Evolutionary conservation across 2,888 invertebrate species (phyloP).

Genomic region (Hirtodrosophila histrioides): DNA sequence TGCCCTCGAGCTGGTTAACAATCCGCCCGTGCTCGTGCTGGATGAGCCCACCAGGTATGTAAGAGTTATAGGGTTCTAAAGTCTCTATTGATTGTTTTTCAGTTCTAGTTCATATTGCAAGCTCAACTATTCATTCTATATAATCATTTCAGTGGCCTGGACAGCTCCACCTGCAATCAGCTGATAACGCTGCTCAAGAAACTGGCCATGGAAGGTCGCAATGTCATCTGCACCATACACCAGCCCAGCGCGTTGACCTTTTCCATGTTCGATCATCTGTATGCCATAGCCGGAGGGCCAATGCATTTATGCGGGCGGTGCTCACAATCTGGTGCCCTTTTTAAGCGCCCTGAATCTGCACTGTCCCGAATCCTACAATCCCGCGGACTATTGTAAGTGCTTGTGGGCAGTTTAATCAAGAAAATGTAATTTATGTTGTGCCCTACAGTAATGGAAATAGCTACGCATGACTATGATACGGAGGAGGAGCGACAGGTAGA

Average conservation of each 20-base stretch:
- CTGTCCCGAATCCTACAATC: constrained; percentile 96
- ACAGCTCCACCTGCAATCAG: constrained; percentile 93
- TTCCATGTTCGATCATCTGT: constrained; percentile 95
- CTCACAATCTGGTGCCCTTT: constrained; percentile 91
- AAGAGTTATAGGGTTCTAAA: constrained; percentile 44
- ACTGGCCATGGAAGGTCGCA: constrained; percentile 92
- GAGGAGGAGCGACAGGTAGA: constrained; percentile 82
- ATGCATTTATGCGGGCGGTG: constrained; percentile 92
- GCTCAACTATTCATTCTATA: not conserved
- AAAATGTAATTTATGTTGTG: not conserved
- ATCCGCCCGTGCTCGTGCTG: constrained; percentile 96
- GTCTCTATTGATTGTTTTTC: too few species aligned
- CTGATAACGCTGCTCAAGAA: constrained; percentile 91
- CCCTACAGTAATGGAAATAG: constrained; percentile 90
- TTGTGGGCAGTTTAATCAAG: not conserved
- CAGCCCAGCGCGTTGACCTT: constrained; percentile 95
- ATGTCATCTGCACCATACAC: constrained; percentile 95
- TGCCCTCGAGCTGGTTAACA: constrained; percentile 94
- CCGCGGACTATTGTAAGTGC: constrained; percentile 93
- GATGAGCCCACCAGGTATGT: constrained; percentile 98
- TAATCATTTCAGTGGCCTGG: constrained; percentile 88
- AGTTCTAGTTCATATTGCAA: too few species aligned
- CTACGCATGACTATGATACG: constrained; percentile 91
- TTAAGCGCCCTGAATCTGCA: constrained; percentile 88
- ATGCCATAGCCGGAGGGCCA: constrained; percentile 92